A percentile compares a stretch with the other conserved stretches of the same genome.
Conservation (phyloP, 92 coral and sea anemone species). For the Palythoa caribaeorum region DNA sequence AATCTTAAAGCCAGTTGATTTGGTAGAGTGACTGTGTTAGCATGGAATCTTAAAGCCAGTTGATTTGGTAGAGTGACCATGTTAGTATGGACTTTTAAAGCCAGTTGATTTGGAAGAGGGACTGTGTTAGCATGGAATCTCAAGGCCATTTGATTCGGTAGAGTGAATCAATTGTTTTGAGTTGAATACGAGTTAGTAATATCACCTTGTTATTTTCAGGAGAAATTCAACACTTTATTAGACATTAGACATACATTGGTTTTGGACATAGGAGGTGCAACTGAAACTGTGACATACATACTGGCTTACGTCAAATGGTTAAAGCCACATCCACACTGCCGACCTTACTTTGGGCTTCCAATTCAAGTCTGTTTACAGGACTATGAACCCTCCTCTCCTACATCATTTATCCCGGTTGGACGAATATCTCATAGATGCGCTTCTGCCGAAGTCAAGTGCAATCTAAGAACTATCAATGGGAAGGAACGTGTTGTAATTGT, state of each 20-base stretch:
- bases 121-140: background rate
- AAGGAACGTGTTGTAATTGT: constrained; percentile 44
- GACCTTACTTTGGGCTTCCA: constrained; percentile 42
- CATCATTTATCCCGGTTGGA: constrained; percentile 56
- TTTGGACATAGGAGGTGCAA: background rate
- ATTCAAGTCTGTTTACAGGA: constrained; percentile 38
- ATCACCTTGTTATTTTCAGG: background rate
- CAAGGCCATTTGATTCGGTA: background rate
- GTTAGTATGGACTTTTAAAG: background rate
- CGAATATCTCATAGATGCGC: constrained; percentile 61
- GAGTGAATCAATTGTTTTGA: background rate
- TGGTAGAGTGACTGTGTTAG: background rate
- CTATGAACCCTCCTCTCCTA: constrained; percentile 39
- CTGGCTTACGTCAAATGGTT: constrained; percentile 50
- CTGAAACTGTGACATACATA: constrained; percentile 13
- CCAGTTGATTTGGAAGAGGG: background rate
- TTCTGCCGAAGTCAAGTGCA: constrained; percentile 40
- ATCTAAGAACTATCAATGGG: constrained; percentile 41
- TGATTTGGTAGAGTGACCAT: background rate
- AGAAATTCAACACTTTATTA: constrained; percentile 39
- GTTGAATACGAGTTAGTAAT: background rate
- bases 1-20: too few species aligned
- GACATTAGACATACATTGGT: constrained; percentile 42
- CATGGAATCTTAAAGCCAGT: background rate
- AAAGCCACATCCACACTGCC: constrained; percentile 39